Evolutionary conservation across 2,888 invertebrate genomes (phyloP).

Genomic region (Aleiodes testaceus): DNA sequence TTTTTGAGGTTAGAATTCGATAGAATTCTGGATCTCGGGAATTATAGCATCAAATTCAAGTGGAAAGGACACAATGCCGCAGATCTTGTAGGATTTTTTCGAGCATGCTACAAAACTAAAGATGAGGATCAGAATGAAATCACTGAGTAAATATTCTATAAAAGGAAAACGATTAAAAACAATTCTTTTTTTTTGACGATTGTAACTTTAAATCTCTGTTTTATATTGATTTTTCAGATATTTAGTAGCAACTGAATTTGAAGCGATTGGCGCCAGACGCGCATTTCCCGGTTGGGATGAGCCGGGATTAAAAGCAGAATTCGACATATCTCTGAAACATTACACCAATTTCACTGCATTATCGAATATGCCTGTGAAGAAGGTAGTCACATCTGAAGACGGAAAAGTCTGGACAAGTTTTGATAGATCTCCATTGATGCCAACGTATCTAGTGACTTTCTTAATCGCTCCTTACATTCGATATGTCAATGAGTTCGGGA

Average conservation of each 20-base stretch:
- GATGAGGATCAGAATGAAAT: too few relatives aligned
- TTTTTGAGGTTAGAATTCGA: too few relatives aligned
- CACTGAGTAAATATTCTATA: too few relatives aligned
- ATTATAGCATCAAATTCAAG: slow-evolving; percentile 75
- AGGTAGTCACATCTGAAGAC: not conserved
- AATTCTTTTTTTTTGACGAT: too few relatives aligned
- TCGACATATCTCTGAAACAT: slow-evolving; percentile 78
- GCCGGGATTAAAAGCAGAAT: slow-evolving; percentile 80
- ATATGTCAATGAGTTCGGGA: slow-evolving; percentile 71
- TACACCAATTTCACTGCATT: slow-evolving; percentile 69
- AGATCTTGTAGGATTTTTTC: too few relatives aligned
- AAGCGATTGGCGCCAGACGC: slow-evolving; percentile 79
- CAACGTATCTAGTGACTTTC: slow-evolving; percentile 78
- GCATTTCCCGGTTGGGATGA: slow-evolving; percentile 87
- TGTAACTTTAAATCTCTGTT: too few relatives aligned
- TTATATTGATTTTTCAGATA: slow-evolving; percentile 70
- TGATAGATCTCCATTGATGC: slow-evolving; percentile 59
- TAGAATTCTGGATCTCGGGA: too few relatives aligned
- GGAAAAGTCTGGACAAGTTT: slow-evolving; percentile 53
- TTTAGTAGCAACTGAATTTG: slow-evolving; percentile 81
- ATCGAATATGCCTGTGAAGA: slow-evolving; percentile 60
- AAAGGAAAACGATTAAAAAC: too few relatives aligned
- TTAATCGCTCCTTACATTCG: slow-evolving; percentile 75
- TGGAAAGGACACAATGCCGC: too few relatives aligned
- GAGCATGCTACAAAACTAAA: too few relatives aligned